Conservation (phyloP, 92 coral and sea anemone species). For the Epizoanthus ramosus region DNA sequence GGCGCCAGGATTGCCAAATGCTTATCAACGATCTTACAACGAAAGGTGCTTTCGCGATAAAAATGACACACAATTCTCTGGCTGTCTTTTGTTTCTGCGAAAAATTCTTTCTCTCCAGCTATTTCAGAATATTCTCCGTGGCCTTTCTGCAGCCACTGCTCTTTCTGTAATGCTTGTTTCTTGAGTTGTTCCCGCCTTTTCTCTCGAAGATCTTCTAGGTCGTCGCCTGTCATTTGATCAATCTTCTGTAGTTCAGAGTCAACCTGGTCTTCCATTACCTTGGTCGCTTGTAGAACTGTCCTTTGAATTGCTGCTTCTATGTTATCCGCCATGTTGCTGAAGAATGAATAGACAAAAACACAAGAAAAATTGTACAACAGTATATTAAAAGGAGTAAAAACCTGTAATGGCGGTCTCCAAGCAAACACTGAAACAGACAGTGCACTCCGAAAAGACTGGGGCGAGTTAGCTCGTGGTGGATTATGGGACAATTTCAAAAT, state of each 20-base stretch:
- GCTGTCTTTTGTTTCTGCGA: slow-evolving; percentile 89
- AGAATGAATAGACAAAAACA: too few relatives aligned
- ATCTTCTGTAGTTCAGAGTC: slow-evolving; percentile 92
- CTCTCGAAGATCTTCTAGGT: slow-evolving; percentile 92
- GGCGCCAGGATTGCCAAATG: slow-evolving; percentile 92
- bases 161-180: slow-evolving; percentile 82
- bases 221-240: slow-evolving; percentile 89
- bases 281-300: slow-evolving; percentile 88
- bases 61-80: slow-evolving; percentile 93
- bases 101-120: slow-evolving; percentile 92
- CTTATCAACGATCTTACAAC: slow-evolving; percentile 97
- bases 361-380: too few relatives aligned
- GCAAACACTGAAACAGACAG: slow-evolving; percentile 60
- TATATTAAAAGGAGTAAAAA: not conserved
- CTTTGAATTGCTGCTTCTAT: slow-evolving; percentile 79
- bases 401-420: slow-evolving; percentile 74
- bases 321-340: slow-evolving; percentile 48
- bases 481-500: slow-evolving; percentile 67
- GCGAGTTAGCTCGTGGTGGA: slow-evolving; percentile 42
- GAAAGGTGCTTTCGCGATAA: slow-evolving; percentile 88
- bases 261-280: slow-evolving; percentile 88
- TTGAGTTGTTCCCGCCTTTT: slow-evolving; percentile 91
- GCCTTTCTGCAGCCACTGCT: slow-evolving; percentile 93
- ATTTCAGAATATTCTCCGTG: slow-evolving; percentile 93
- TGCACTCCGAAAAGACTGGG: slow-evolving; percentile 51